A percentile compares a stretch with the other conserved stretches of the same genome.
phyloP scores from a whole-genome alignment of 2,113 vertebrate species.

The Nothocercus julius region DNA sequence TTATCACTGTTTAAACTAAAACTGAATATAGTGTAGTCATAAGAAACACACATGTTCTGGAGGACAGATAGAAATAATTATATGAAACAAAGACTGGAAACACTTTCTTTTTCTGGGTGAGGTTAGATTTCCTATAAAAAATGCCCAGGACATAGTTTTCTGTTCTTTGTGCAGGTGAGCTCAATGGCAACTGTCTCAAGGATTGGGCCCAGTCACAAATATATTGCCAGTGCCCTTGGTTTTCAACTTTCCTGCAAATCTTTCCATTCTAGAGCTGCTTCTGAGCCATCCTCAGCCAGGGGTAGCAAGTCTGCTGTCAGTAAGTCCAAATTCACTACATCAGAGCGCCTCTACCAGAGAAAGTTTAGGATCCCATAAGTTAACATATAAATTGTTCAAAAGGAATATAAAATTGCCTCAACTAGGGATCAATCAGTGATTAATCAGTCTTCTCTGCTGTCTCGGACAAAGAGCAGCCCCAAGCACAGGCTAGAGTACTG shows the following conservation, averaged over 20 bases:
- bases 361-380: neutral
- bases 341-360: neutral
- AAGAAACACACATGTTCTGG: conserved; percentile 64
- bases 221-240: neutral
- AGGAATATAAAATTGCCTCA: neutral
- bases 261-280: neutral
- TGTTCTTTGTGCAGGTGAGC: conserved; percentile 11
- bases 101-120: conserved; percentile 58
- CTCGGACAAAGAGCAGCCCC: conserved; percentile 30
- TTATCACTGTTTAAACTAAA: conserved; percentile 68
- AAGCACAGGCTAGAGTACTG: neutral
- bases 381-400: neutral
- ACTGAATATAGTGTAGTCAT: conserved; percentile 43
- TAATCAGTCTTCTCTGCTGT: neutral
- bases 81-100: conserved; percentile 57
- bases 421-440: neutral
- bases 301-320: neutral
- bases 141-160: neutral
- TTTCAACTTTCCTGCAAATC: neutral
- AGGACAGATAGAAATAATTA: conserved; percentile 63
- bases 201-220: neutral
- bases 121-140: conserved; percentile 22
- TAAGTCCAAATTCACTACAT: neutral
- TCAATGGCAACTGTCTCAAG: neutral
- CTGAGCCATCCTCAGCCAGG: neutral